Base-by-base conservation (phyloP, 2,888 invertebrate species). In the Chalcis sispes region DNA sequence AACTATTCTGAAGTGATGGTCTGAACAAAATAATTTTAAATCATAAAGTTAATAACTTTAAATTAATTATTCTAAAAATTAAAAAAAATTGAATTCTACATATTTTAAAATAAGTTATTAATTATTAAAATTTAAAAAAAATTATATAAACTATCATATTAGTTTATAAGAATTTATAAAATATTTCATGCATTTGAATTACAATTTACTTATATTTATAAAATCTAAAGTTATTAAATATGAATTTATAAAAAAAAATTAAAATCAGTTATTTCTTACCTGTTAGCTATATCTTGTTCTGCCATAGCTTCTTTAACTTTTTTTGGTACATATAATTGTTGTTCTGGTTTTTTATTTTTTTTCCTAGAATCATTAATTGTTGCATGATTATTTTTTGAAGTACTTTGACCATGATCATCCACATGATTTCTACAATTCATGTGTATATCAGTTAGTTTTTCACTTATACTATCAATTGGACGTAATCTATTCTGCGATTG, bases 261-360 rank as follows among this genome's bases (percentile, higher is more conserved):
- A 75, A 52, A 56, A 40, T 67, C 50, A 66, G 23, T 27, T 40
- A 61, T 27, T 46, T 20, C 61, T 80, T 81, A 87, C 87, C 87
- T 87, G 78, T 87, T 88, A 20, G 80, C 77, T 75, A 82, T 81
- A 77, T 89, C 89, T 75, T 85, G 85, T 75, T 88, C 88, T 77
- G 88, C 88, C 81, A 86, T 80, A 71, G 89, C 88, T 84, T 90
- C 89, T 76, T 89, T 89, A 67, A 89, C 86, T 77, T 89, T 89
- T 82, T 90, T 90, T 36, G 91, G 90, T 79, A 91, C 89, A 83
- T 91, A 92, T 62, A 90, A 84, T 78, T 87, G 88, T 82, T 91
- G 90, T 80, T 92, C 91, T n/a, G 91, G 91, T 85, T 91, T 92
- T 80, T 90, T 90, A 77, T 81, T 84, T 83, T 88, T 90, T 78